Percentiles rank a stretch among this genome's conserved stretches.
These are phyloP conservation scores for Trissoscelio sp. DNA, from an alignment of 2,888 invertebrate genomes.

Conservation along the genomic window DNA sequence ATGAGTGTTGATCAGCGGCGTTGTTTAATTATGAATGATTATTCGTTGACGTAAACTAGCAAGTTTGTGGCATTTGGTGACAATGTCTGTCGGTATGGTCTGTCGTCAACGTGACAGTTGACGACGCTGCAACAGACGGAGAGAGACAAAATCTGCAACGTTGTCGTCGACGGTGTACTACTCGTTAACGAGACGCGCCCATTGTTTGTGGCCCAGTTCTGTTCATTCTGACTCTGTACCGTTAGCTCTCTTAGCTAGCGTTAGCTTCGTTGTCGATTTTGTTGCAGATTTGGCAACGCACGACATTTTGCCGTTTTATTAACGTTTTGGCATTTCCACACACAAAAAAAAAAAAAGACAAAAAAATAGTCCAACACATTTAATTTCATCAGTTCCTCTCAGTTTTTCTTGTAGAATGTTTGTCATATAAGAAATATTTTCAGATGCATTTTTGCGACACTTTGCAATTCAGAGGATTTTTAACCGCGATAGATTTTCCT, in stretches of 20 bases:
- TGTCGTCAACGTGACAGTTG: constrained; percentile 65
- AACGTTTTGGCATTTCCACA: too few species aligned
- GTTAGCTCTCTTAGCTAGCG: constrained; percentile 13
- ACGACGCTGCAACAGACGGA: constrained; percentile 48
- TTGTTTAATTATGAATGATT: constrained; percentile 48
- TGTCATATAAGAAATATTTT: too few species aligned
- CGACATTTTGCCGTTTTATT: background rate
- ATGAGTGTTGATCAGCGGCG: background rate
- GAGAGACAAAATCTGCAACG: constrained; percentile 54
- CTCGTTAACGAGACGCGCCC: constrained; percentile 75
- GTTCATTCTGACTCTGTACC: constrained; percentile 58
- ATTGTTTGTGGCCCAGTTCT: constrained; percentile 80
- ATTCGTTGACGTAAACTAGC: constrained; percentile 24
- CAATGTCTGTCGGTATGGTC: constrained; percentile 60
- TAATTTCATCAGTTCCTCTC: background rate
- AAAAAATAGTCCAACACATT: background rate
- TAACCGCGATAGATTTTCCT: background rate
- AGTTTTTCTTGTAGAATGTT: too few species aligned
- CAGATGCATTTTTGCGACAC: background rate
- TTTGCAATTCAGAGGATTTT: background rate
- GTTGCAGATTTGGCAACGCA: constrained; percentile 8
- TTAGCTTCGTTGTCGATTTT: constrained; percentile 4
- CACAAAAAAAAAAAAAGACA: too few species aligned
- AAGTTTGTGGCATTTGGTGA: constrained; percentile 46
- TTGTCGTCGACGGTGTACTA: constrained; percentile 61